Base-by-base conservation (phyloP, 2,888 invertebrate genomes). In the Barypeithes pellucidus region DNA sequence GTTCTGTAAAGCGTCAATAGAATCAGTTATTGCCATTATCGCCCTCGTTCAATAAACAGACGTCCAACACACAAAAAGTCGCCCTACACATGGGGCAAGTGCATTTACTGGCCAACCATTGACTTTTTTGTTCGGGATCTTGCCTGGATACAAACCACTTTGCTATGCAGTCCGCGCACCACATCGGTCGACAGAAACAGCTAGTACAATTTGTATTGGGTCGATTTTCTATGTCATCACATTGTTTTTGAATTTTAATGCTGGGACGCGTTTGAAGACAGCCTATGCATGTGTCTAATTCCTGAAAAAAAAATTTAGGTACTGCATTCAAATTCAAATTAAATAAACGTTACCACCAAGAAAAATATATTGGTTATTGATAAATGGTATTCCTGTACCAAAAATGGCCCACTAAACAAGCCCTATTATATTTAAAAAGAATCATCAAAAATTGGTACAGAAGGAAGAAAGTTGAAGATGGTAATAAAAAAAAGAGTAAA, bases 101-200 rank as follows among this genome's bases (percentile, higher is more conserved):
- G 84, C 95, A 94, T 84, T 94, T 94, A 8, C 92, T 91, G 41
- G 91, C 88, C 73, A 97, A 88, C 97, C 97, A 97, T 12, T 89
- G 89, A 77, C 91, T 90, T 7, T 93, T 91, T 75, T 90, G 88
- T 29, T 90, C 87, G 76, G 90, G 89, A 79, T 91, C 89, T 84
- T 95, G 95, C 47, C 95, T 89, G 57, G 95, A 92, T 12, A 94
- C 95, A 89, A 95, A 96, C 95, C 95, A 95, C 81, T 92, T 91
- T 0, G 91, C 94, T 88, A 95, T 90, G 84, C 95, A 97, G 77
- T 93, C 90, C 20, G 90, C 87, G 87, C 97, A 97, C 96, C 97
- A 97, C 90, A 96, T 92, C 22, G 95, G 96, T 65, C 94, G 91
- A 84, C 94, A 95, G 82, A 90, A 91, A 82, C 94, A 94, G 63